These are phyloP conservation scores for Gambelia wislizenii DNA, from an alignment of 2,797 vertebrate species.

Conservation along the genomic window DNA sequence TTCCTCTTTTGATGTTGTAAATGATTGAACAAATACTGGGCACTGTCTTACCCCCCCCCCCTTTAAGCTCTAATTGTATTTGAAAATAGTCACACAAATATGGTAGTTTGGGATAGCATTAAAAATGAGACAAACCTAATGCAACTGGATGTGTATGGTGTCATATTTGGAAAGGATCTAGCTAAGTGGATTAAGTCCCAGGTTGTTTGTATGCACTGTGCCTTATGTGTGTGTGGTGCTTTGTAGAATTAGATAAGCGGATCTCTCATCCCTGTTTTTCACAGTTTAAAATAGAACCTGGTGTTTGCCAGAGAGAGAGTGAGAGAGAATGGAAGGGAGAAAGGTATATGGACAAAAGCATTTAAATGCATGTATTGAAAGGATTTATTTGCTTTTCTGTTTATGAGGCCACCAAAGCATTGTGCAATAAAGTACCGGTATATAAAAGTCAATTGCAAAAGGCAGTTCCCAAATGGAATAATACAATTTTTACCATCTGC, in stretches of 20 bases:
- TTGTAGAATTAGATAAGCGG: not conserved
- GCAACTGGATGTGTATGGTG: slow-evolving; percentile 50
- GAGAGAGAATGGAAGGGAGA: not conserved
- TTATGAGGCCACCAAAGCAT: no score
- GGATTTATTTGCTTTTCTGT: no score
- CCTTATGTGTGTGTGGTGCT: not conserved
- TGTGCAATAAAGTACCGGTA: no score
- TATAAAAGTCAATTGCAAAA: no score
- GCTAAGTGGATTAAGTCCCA: accelerated
- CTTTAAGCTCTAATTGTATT: slow-evolving; percentile 74
- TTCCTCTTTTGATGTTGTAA: slow-evolving; percentile 74
- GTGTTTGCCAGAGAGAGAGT: not conserved
- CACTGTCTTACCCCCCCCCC: slow-evolving; percentile 57
- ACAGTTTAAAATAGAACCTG: not conserved
- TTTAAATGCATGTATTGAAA: no score
- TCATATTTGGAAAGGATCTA: slow-evolving; percentile 49
- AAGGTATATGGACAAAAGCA: not conserved
- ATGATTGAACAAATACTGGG: slow-evolving; percentile 60
- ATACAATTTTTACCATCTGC: no score
- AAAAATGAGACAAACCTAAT: slow-evolving; percentile 65
- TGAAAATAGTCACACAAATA: slow-evolving; percentile 73
- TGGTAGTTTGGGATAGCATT: slow-evolving; percentile 71
- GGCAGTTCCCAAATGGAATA: no score
- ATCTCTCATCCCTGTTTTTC: no score
- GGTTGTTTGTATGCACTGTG: not conserved